Base-by-base conservation (phyloP, 2,113 vertebrate species). In the Hystrix cristata region DNA sequence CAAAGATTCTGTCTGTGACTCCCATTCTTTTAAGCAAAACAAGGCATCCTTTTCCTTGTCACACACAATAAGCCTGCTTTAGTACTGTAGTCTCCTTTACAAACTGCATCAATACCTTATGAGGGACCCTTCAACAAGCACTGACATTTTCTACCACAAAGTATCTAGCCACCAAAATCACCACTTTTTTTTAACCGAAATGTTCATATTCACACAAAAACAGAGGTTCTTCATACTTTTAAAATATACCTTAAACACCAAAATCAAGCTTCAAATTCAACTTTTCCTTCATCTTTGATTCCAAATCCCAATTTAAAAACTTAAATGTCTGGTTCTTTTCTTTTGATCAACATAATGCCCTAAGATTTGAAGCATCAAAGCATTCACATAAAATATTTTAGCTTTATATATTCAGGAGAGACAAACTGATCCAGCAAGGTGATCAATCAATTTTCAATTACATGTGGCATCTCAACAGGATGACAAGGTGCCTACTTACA, bases 371-470 rank as follows among this genome's bases (percentile, higher is more conserved):
- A 97, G 93, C 72, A 96, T 94, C 96, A 96, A 97, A 98, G 98
- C 55, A 98, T 92, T 98, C 95, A 98, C 43, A 82, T 96, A 98
- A 98, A 98, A 97, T 97, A 98, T 64, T 38, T 97, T 97, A 98
- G 89, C 53, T 79, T 95, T 97, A 96, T 97, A 87, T 97, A 97
- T 97, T 98, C 97, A 96, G 76, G 97, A 98, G 53, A 98, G 93
- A 98, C 78, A 98, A 98, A 98, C 93, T 95, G 93, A 98, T 96
- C 27, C 84, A 98, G 92, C 31, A 98, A 93, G 79, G 51, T 89
- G 83, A 98, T 97, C 91, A 96, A 95, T 98, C 95, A 97, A 94
- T 98, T 97, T 98, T 97, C 97, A 98, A 95, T 98, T 98, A 98
- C 85, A 95, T 96, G 43, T 96, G 94, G 92, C 92, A 98, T 98